Conservation (phyloP, 2,888 invertebrate species). For the Drosophila nigritarsus region DNA sequence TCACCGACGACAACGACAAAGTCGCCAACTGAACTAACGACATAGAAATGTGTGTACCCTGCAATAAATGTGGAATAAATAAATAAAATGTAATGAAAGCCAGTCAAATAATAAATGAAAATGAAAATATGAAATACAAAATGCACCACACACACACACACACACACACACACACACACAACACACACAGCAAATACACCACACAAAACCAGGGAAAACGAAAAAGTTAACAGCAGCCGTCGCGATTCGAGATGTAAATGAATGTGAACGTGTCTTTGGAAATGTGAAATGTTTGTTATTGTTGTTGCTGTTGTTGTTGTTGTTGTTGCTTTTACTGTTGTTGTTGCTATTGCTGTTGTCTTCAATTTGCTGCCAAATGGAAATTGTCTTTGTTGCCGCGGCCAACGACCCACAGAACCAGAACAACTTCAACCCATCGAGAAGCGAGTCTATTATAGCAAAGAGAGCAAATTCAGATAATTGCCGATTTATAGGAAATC, state of each 20-base stretch:
- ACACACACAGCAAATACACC: slow-evolving; percentile 23
- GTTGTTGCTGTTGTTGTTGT: neutral
- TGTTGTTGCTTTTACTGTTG: neutral
- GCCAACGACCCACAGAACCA: slow-evolving; percentile 48
- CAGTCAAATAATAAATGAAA: slow-evolving; percentile 79
- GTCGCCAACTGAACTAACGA: slow-evolving; percentile 75
- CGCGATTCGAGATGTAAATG: slow-evolving; percentile 41
- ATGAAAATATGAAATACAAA: slow-evolving; percentile 52
- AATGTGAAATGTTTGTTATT: slow-evolving; percentile 12
- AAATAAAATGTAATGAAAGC: slow-evolving; percentile 79
- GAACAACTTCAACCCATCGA: slow-evolving; percentile 32
- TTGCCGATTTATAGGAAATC: neutral
- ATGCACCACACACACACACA: slow-evolving; percentile 10
- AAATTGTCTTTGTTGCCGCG: slow-evolving; percentile 34
- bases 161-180: slow-evolving; percentile 24
- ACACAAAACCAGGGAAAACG: slow-evolving; percentile 40
- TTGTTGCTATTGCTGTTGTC: slow-evolving; percentile 32
- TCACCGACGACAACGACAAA: slow-evolving; percentile 38
- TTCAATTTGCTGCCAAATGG: slow-evolving; percentile 59
- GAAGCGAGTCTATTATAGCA: neutral
- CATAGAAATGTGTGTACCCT: slow-evolving; percentile 66
- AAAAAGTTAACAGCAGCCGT: neutral
- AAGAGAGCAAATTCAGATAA: neutral
- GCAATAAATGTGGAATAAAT: slow-evolving; percentile 78
- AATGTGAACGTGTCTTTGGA: slow-evolving; percentile 22